Evolutionary conservation across 1,140 invertebrate species (phyloP).

Genomic region (Steinernema khuongi): DNA sequence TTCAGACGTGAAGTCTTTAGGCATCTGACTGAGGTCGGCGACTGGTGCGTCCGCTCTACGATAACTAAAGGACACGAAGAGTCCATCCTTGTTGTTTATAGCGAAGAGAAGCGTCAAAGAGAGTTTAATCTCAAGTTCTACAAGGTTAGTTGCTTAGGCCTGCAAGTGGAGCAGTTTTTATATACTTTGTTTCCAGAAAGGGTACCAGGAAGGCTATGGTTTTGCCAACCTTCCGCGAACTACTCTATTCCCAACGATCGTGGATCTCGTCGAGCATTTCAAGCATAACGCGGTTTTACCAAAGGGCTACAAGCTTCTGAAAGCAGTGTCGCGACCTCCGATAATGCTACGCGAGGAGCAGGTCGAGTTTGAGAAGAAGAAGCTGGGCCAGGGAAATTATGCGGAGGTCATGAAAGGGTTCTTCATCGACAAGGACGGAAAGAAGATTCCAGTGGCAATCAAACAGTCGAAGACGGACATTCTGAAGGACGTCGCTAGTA

Average conservation of each 20-base stretch:
- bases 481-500: not conserved
- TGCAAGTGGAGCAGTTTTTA: no score
- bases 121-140: not conserved
- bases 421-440: not conserved
- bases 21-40: not conserved
- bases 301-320: not conserved
- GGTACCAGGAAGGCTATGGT: not conserved
- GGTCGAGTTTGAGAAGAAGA: not conserved
- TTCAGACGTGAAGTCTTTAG: not conserved
- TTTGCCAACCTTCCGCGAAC: not conserved
- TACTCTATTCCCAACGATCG: not conserved
- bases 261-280: not conserved
- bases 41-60: not conserved
- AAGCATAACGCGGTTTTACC: not conserved
- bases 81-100: not conserved
- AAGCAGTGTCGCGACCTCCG: not conserved
- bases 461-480: not conserved
- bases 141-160: not conserved
- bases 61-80: not conserved
- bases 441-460: not conserved
- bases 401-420: not conserved
- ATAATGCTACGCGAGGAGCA: not conserved
- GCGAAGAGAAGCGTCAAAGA: not conserved
- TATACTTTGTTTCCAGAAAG: no score
- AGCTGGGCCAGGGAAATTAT: constrained; percentile 2